phyloP scores from a whole-genome alignment of 2,888 invertebrate genomes.

The Shargacucullia verbasci region DNA sequence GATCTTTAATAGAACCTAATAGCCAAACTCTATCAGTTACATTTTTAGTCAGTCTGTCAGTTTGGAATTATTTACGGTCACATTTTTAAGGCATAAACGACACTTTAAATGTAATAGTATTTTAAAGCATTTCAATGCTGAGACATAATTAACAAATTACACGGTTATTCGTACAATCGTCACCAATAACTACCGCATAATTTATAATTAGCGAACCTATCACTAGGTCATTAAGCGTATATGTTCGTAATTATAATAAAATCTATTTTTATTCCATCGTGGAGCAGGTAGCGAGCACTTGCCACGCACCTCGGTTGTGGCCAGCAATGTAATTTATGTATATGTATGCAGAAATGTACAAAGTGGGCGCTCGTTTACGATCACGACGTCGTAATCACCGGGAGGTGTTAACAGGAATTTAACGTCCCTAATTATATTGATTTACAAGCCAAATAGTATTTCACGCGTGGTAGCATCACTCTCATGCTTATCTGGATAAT shows the following conservation, averaged over 20 bases:
- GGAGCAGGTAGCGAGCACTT: slow-evolving; percentile 40
- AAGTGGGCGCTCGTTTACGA: slow-evolving; percentile 62
- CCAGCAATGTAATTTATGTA: slow-evolving; percentile 66
- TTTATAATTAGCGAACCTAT: slow-evolving; percentile 24
- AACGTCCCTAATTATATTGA: slow-evolving; percentile 69
- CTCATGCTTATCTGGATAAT: slow-evolving; percentile 12
- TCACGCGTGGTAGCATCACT: slow-evolving; percentile 27
- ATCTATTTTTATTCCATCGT: slow-evolving; percentile 52
- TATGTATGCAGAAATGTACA: slow-evolving; percentile 66
- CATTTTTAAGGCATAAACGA: not conserved
- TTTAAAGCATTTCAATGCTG: too few species aligned
- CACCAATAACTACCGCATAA: slow-evolving; percentile 17
- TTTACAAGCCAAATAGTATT: slow-evolving; percentile 62
- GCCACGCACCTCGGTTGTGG: slow-evolving; percentile 29
- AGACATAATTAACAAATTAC: not conserved
- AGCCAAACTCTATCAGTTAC: too few species aligned
- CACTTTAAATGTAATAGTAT: too few species aligned
- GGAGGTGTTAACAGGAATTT: slow-evolving; percentile 67
- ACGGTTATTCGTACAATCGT: not conserved
- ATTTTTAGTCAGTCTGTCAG: too few species aligned
- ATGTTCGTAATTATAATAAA: slow-evolving; percentile 44
- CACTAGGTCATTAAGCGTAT: slow-evolving; percentile 30
- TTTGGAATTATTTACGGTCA: too few species aligned
- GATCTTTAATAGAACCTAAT: too few species aligned
- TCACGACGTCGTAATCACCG: slow-evolving; percentile 60